Evolutionary conservation across 2,888 invertebrate genomes (phyloP).

Genomic region (Rosalia funebris): DNA sequence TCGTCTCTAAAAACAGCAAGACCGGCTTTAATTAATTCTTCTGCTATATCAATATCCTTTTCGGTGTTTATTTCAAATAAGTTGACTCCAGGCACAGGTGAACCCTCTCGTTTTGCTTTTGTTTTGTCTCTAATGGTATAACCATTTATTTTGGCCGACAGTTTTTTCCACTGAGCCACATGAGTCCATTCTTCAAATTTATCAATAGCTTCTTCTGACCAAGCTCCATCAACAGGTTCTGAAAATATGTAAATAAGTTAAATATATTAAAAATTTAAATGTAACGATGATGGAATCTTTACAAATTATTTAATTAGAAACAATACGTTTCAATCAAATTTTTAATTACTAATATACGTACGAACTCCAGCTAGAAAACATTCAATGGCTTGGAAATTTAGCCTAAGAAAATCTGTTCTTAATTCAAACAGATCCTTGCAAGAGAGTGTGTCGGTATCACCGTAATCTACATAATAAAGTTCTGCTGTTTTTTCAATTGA

Average conservation of each 20-base stretch:
- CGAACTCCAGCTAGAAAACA: conserved; percentile 82
- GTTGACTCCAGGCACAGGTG: conserved; percentile 81
- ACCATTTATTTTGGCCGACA: conserved; percentile 79
- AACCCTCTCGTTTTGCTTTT: conserved; percentile 70
- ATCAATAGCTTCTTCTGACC: conserved; percentile 73
- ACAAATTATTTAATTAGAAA: no score
- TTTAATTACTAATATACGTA: conserved; percentile 40
- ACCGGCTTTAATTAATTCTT: conserved; percentile 70
- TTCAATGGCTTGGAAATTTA: conserved; percentile 87
- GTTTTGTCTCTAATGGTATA: conserved; percentile 70
- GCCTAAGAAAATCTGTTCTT: conserved; percentile 77
- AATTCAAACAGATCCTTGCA: conserved; percentile 77
- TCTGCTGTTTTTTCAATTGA: conserved; percentile 70
- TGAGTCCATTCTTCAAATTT: conserved; percentile 78
- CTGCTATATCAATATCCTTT: conserved; percentile 72
- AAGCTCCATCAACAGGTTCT: conserved; percentile 66
- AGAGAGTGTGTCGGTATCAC: conserved; percentile 79
- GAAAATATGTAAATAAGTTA: no score
- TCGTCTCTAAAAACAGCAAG: conserved; percentile 65
- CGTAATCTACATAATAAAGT: conserved; percentile 89
- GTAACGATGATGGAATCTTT: no score
- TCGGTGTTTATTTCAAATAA: conserved; percentile 76
- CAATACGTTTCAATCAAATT: neutral
- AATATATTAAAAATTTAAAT: no score
- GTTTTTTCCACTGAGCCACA: conserved; percentile 82